Percentiles rank a stretch among this genome's conserved stretches.
Conservation (phyloP, 2,888 invertebrate genomes). For the Hirtodrosophila cameraria region DNA sequence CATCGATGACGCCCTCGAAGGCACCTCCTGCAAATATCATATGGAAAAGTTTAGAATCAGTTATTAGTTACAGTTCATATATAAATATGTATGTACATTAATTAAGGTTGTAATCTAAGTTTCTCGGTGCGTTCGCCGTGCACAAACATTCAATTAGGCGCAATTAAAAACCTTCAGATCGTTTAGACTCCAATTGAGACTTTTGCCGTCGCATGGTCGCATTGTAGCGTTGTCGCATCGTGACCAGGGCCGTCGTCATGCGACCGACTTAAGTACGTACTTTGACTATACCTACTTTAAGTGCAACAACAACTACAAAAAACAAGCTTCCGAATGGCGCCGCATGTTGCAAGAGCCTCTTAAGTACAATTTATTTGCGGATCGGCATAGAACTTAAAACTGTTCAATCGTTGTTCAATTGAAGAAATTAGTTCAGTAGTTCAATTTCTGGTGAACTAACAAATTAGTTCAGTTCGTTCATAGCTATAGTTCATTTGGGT, state of each 20-base stretch:
- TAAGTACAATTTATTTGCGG: slow-evolving; percentile 50
- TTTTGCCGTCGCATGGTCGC: no score
- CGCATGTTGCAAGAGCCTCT: slow-evolving; percentile 22
- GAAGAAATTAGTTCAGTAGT: no score
- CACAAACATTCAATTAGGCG: slow-evolving; percentile 69
- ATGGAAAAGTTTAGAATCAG: slow-evolving; percentile 8
- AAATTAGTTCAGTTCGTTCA: no score
- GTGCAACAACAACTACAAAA: slow-evolving; percentile 36
- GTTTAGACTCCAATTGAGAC: slow-evolving; percentile 73
- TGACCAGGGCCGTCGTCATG: slow-evolving; percentile 32
- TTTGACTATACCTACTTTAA: slow-evolving; percentile 54
- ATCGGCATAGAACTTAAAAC: slow-evolving; percentile 8
- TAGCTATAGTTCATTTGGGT: no score
- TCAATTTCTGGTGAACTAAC: no score
- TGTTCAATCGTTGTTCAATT: no score
- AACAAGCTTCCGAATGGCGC: slow-evolving; percentile 10
- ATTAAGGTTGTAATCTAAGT: slow-evolving; percentile 62
- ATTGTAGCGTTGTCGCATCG: slow-evolving; percentile 38
- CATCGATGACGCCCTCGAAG: slow-evolving; percentile 96
- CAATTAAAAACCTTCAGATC: slow-evolving; percentile 78
- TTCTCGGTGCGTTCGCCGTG: slow-evolving; percentile 58
- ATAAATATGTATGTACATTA: slow-evolving; percentile 19
- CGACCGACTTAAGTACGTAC: slow-evolving; percentile 63
- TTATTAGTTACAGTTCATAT: slow-evolving; percentile 5
- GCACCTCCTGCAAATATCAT: slow-evolving; percentile 95